Evolutionary conservation across 2,888 invertebrate species (phyloP).

Genomic region (Drosophila peninsularis): DNA sequence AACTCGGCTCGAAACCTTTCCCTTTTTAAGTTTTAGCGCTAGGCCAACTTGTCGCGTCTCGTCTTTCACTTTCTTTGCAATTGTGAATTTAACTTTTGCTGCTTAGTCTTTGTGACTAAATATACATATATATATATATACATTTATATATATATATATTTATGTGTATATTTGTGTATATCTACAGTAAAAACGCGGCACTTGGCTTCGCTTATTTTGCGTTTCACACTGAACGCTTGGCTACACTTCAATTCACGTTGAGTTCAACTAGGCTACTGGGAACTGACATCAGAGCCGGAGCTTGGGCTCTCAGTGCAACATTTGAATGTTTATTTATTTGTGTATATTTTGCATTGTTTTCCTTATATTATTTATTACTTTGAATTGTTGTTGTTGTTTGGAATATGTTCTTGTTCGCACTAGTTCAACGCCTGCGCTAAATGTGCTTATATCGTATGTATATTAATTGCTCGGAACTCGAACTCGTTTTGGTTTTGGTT

Average conservation of each 20-base stretch:
- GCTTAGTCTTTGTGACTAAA: slow-evolving; percentile 63
- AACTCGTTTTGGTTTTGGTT: slow-evolving; percentile 48
- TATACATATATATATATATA: not conserved
- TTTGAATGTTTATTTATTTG: slow-evolving; percentile 45
- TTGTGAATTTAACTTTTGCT: slow-evolving; percentile 59
- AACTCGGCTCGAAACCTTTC: slow-evolving; percentile 54
- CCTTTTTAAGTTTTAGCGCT: slow-evolving; percentile 47
- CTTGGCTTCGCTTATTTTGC: slow-evolving; percentile 54
- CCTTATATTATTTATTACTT: slow-evolving; percentile 51
- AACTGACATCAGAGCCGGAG: slow-evolving; percentile 72
- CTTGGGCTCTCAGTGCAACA: slow-evolving; percentile 28
- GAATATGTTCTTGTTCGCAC: slow-evolving; percentile 37
- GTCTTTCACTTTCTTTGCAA: slow-evolving; percentile 78
- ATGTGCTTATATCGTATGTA: slow-evolving; percentile 49
- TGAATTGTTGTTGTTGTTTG: slow-evolving; percentile 6
- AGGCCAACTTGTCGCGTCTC: slow-evolving; percentile 26
- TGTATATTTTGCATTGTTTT: slow-evolving; percentile 22
- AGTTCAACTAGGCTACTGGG: slow-evolving; percentile 46
- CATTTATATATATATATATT: not conserved
- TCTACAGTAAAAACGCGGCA: slow-evolving; percentile 32
- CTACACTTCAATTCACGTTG: slow-evolving; percentile 64
- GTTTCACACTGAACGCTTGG: slow-evolving; percentile 77
- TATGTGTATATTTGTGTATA: not conserved
- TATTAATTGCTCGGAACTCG: slow-evolving; percentile 47
- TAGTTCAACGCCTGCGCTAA: slow-evolving; percentile 63